A percentile compares a stretch with the other conserved stretches of the same genome.
These are phyloP conservation scores for Orgyia antiqua DNA, from an alignment of 2,888 invertebrate species.

Conservation along the genomic window DNA sequence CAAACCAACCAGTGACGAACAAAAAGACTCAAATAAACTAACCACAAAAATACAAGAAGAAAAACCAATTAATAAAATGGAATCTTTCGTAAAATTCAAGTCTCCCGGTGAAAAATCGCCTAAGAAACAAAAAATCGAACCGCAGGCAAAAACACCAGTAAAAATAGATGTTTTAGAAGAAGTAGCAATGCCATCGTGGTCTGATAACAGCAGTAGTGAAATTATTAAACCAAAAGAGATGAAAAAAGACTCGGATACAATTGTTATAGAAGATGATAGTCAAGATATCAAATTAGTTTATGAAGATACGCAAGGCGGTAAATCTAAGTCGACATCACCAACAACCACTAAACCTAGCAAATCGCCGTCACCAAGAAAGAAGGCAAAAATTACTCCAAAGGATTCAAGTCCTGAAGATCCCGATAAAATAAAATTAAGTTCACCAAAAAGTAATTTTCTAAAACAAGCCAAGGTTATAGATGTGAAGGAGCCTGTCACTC, in stretches of 20 bases:
- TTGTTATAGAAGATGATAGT: slow-evolving; percentile 56
- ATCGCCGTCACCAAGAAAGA: slow-evolving; percentile 10
- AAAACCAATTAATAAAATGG: slow-evolving; percentile 41
- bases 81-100: slow-evolving; percentile 62
- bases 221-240: slow-evolving; percentile 43
- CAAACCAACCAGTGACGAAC: too few species aligned
- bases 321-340: slow-evolving; percentile 22
- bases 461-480: slow-evolving; percentile 60
- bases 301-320: slow-evolving; percentile 62
- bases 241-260: slow-evolving; percentile 19
- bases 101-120: slow-evolving; percentile 50
- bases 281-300: slow-evolving; percentile 80
- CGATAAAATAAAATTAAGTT: slow-evolving; percentile 6
- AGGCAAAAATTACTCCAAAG: slow-evolving; percentile 13
- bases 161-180: slow-evolving; percentile 63
- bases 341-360: slow-evolving; percentile 10
- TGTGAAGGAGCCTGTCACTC: slow-evolving; percentile 36
- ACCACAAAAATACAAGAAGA: too few species aligned
- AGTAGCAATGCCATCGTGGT: slow-evolving; percentile 71
- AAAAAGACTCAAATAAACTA: slow-evolving; percentile 1
- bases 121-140: slow-evolving; percentile 39
- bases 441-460: slow-evolving; percentile 36
- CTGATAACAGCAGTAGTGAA: slow-evolving; percentile 64
- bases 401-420: slow-evolving; percentile 9
- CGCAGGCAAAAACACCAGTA: slow-evolving; percentile 53